Evolutionary conservation across 1,140 invertebrate genomes (phyloP).

Genomic region (Whitmania pigra): DNA sequence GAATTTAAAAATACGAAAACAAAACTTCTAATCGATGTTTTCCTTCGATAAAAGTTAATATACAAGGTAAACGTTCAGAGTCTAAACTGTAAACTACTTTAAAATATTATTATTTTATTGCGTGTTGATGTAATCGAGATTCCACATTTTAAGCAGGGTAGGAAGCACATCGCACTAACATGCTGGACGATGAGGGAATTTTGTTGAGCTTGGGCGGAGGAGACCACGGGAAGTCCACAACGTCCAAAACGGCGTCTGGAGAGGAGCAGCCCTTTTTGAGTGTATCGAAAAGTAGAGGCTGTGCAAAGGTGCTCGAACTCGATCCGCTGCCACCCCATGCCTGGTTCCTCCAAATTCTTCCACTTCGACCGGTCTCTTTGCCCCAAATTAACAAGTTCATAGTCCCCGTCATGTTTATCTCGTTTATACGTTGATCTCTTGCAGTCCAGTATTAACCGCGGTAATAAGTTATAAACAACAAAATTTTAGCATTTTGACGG

Average conservation of each 20-base stretch:
- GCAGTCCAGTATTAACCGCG: too few relatives aligned
- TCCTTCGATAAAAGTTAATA: too few relatives aligned
- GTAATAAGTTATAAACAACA: too few relatives aligned
- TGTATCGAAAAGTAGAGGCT: background rate
- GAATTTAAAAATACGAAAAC: background rate
- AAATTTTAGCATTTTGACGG: too few relatives aligned
- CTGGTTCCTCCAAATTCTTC: background rate
- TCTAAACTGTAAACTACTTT: background rate
- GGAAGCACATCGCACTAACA: background rate
- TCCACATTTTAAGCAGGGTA: background rate
- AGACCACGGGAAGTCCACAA: background rate
- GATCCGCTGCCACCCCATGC: conserved; percentile 1
- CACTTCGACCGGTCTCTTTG: background rate
- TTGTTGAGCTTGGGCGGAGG: background rate
- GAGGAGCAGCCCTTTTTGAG: conserved; percentile 1
- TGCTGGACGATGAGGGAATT: background rate
- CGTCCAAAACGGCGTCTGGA: background rate
- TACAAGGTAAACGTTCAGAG: too few relatives aligned
- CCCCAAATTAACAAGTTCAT: too few relatives aligned
- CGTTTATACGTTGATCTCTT: too few relatives aligned
- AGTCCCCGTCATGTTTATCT: too few relatives aligned
- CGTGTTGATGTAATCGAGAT: background rate
- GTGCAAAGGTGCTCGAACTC: background rate
- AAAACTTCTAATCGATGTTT: too few relatives aligned
- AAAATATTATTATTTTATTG: too few relatives aligned